These are phyloP conservation scores for Athetis lepigone DNA, from an alignment of 2,888 invertebrate genomes.

Conservation along the genomic window DNA sequence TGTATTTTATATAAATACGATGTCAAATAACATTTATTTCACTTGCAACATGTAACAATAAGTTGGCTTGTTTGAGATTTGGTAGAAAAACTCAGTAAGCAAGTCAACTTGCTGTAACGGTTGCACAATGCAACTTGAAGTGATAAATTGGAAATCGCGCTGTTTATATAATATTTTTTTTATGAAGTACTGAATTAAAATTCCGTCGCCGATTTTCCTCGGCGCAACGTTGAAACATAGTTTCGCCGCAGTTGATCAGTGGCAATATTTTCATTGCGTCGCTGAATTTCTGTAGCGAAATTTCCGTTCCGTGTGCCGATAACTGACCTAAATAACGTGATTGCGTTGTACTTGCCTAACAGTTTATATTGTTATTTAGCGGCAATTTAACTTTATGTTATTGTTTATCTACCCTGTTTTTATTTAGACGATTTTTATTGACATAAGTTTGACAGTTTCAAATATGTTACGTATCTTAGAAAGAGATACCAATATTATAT, in stretches of 20 bases:
- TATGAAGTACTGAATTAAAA: no score
- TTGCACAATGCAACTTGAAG: not conserved
- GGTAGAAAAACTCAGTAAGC: not conserved
- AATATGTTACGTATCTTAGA: slow-evolving; percentile 9
- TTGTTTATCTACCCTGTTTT: slow-evolving; percentile 1
- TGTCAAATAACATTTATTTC: not conserved
- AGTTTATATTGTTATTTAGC: slow-evolving; percentile 12
- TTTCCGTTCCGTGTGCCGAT: no score
- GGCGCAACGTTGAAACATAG: no score
- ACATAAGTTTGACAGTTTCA: not conserved
- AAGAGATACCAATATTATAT: not conserved
- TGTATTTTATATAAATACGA: slow-evolving; percentile 9
- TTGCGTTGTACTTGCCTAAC: slow-evolving; percentile 35
- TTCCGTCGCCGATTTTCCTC: no score
- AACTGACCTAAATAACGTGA: not conserved
- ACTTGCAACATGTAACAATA: not conserved
- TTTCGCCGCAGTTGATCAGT: no score
- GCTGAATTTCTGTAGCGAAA: no score
- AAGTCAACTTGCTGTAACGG: not conserved
- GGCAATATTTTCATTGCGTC: no score
- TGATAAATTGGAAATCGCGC: not conserved
- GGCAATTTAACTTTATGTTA: slow-evolving; percentile 12
- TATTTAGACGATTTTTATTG: slow-evolving; percentile 7
- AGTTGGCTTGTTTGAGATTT: not conserved
- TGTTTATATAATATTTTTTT: not conserved